Percentiles rank a stretch among this genome's conserved stretches.
Conservation (phyloP, 2,797 vertebrate species). For the Melopsittacus undulatus region DNA sequence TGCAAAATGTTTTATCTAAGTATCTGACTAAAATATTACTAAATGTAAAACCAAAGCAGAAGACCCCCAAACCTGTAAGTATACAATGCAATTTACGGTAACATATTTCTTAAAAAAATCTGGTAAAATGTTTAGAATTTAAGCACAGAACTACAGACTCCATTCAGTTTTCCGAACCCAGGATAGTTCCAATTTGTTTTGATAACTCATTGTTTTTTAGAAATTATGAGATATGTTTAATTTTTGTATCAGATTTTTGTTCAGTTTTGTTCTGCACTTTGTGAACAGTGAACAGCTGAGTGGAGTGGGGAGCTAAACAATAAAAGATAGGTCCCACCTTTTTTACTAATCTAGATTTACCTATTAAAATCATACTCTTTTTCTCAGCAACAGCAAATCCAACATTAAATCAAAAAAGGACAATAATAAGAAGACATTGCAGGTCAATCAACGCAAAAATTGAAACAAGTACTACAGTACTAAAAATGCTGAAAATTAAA, state of each 20-base stretch:
- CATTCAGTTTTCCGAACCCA: constrained; percentile 13
- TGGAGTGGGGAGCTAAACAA: constrained; percentile 61
- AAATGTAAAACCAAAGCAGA: constrained; percentile 23
- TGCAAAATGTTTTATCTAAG: constrained; percentile 49
- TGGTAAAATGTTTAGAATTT: not conserved
- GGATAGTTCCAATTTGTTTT: constrained; percentile 33
- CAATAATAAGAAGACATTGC: constrained; percentile 60
- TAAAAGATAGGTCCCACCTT: constrained; percentile 44
- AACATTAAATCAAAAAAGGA: constrained; percentile 63
- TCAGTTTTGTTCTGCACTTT: constrained; percentile 53
- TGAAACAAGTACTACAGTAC: constrained; percentile 43
- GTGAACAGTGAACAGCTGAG: constrained; percentile 68
- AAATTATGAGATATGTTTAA: constrained; percentile 6
- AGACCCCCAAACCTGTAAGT: not conserved
- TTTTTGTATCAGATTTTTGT: constrained; percentile 7
- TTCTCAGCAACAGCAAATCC: constrained; percentile 64
- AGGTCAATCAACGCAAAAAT: constrained; percentile 56
- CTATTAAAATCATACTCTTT: constrained; percentile 65
- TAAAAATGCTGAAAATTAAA: constrained; percentile 59
- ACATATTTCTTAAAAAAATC: not conserved
- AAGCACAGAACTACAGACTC: constrained; percentile 8
- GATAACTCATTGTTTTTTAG: constrained; percentile 26
- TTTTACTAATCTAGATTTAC: constrained; percentile 62
- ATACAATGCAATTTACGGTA: not conserved
- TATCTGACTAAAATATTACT: constrained; percentile 19